Conservation (phyloP, 2,888 invertebrate genomes). For the Argynnis bischoffii region DNA sequence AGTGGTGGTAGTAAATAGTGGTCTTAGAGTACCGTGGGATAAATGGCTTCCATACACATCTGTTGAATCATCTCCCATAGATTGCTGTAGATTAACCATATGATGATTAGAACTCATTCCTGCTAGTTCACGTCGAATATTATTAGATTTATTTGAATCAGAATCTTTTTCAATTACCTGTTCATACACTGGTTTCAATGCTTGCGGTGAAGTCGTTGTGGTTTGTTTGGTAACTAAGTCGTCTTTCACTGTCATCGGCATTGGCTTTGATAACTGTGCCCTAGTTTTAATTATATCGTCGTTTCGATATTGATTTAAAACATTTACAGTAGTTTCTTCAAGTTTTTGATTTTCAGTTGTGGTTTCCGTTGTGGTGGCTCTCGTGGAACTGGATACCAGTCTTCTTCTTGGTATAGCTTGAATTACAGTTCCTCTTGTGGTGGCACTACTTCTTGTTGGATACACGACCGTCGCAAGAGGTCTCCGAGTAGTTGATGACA, state of each 20-base stretch:
- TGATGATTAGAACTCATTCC: slow-evolving; percentile 82
- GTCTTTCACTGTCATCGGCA: slow-evolving; percentile 58
- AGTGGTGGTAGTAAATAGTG: slow-evolving; percentile 85
- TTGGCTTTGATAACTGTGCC: slow-evolving; percentile 67
- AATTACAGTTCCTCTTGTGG: slow-evolving; percentile 84
- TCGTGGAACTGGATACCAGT: slow-evolving; percentile 57
- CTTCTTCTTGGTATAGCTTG: slow-evolving; percentile 84
- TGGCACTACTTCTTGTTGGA: slow-evolving; percentile 79
- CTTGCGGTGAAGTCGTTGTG: slow-evolving; percentile 63
- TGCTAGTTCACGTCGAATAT: slow-evolving; percentile 83
- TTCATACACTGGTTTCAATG: slow-evolving; percentile 81
- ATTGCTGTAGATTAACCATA: slow-evolving; percentile 82
- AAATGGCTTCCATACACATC: slow-evolving; percentile 87
- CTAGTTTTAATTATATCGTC: slow-evolving; percentile 58
- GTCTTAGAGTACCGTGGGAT: slow-evolving; percentile 84
- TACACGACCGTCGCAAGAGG: slow-evolving; percentile 76
- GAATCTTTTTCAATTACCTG: slow-evolving; percentile 71
- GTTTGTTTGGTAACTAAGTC: slow-evolving; percentile 70
- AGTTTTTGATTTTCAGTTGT: slow-evolving; percentile 58
- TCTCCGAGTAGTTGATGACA: slow-evolving; percentile 80
- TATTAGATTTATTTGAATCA: slow-evolving; percentile 77
- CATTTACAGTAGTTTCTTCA: slow-evolving; percentile 65
- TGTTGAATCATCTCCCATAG: slow-evolving; percentile 84
- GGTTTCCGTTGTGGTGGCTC: slow-evolving; percentile 57
- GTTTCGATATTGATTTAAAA: slow-evolving; percentile 65